A percentile compares a stretch with the other conserved stretches of the same genome.
Evolutionary conservation across 2,888 invertebrate genomes (phyloP).

Genomic region (Carterocephalus palaemon): DNA sequence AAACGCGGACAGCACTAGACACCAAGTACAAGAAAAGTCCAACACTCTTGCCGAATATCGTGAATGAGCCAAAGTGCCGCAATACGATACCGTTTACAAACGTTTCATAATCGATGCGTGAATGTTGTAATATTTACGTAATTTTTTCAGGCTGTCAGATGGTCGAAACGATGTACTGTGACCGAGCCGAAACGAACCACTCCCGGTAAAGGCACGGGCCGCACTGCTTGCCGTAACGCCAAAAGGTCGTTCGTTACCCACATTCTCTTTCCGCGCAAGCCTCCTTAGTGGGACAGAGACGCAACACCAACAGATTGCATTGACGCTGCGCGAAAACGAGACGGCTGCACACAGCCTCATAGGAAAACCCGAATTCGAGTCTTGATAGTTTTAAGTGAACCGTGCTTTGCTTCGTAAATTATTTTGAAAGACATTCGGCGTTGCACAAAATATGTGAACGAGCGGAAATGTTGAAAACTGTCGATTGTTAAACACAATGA

Average conservation of each 20-base stretch:
- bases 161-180: slow-evolving; percentile 54
- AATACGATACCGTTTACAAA: slow-evolving; percentile 47
- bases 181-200: slow-evolving; percentile 47
- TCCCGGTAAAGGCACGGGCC: slow-evolving; percentile 72
- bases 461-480: slow-evolving; percentile 49
- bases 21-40: slow-evolving; percentile 37
- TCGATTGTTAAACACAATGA: slow-evolving; percentile 33
- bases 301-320: slow-evolving; percentile 40
- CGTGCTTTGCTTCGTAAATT: slow-evolving; percentile 72
- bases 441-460: slow-evolving; percentile 64
- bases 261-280: slow-evolving; percentile 80
- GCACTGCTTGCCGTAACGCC: slow-evolving; percentile 76
- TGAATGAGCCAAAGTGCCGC: slow-evolving; percentile 38
- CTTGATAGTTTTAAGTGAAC: slow-evolving; percentile 75
- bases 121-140: slow-evolving; percentile 77
- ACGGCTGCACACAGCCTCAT: slow-evolving; percentile 57
- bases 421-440: slow-evolving; percentile 66
- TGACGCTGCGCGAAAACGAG: slow-evolving; percentile 44
- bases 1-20: slow-evolving; percentile 47
- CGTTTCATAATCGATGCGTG: slow-evolving; percentile 70
- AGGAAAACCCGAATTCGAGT: slow-evolving; percentile 74
- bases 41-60: slow-evolving; percentile 28
- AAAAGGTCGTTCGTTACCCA: slow-evolving; percentile 78
- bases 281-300: slow-evolving; percentile 69
- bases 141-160: slow-evolving; percentile 71